Evolutionary conservation across 2,888 invertebrate species (phyloP), one percentile per base, ranked within the genome.

Genomic region (Heliconius charithonia): DNA sequence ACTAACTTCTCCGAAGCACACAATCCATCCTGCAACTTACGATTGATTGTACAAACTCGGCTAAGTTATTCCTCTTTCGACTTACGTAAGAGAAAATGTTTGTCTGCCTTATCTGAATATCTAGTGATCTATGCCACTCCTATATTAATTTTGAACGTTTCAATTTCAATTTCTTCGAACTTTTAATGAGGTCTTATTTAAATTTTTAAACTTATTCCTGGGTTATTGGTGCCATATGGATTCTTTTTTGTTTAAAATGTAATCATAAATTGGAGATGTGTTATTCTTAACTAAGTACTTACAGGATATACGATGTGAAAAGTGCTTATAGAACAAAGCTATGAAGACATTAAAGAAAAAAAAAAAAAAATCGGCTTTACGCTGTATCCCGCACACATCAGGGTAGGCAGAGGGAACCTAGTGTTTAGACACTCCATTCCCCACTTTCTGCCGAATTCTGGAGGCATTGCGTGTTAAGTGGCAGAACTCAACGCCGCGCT

Each of bases 1-100:
- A 76, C 79, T 67, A 84, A 83, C 81, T 84, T 83, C 79, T 80
- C 81, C 72, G 76, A 78, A 76, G 80, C 78, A 80, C 76, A 81
- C 82, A 82, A 84, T 84, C 82, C 80, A 82, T 81, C 80, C 80
- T 79, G 81, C 81, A 80, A 84, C 80, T 85, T 82, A 63, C 81
- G 81, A 85, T 83, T 83, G 83, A 83, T 83, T 84, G 83, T 84
- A 82, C 82, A 83, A 85, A 85, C 83, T 83, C 66, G 70, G 66
- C 75, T 67, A 78, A 74, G 80, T 84, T 82, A 82, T 82, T 82
- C 82, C 80, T 79, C 82, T 84, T 82, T 79, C 83, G 73, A 82
- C 81, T 81, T 83, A 82, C 81, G 82, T 80, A 75, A 79, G 82
- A 78, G 81, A 81, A 80, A 83, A 83, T 82, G 83, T 82, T 82